phyloP scores from a whole-genome alignment of 2,113 vertebrate species.

The Tetrao urogallus region DNA sequence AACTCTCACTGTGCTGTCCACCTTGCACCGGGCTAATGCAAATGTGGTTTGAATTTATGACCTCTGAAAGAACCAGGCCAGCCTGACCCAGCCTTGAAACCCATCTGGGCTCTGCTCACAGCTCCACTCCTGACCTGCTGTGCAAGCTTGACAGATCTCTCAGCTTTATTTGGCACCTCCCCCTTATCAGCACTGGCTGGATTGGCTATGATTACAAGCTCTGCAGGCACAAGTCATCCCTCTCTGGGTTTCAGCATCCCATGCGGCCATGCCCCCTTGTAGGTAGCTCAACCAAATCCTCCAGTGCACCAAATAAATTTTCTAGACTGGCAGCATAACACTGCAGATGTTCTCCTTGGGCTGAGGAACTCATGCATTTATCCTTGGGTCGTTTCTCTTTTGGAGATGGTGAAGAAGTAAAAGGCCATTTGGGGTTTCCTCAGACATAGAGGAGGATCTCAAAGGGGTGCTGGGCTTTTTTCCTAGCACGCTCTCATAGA shows the following conservation, averaged over 20 bases:
- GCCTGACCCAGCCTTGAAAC: not conserved
- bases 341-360: not conserved
- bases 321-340: not conserved
- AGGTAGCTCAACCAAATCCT: not conserved
- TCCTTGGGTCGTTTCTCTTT: not conserved
- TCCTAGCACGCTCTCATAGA: not conserved
- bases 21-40: not conserved
- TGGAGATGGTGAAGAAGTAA: not conserved
- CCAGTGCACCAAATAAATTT: not conserved
- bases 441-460: not conserved
- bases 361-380: not conserved
- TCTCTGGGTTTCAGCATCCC: fast-evolving
- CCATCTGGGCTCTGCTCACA: not conserved
- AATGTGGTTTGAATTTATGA: not conserved
- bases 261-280: fast-evolving
- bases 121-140: not conserved
- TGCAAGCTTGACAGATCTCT: not conserved
- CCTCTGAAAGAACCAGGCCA: not conserved
- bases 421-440: not conserved
- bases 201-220: fast-evolving
- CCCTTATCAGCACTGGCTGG: not conserved
- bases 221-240: not conserved
- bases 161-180: not conserved
- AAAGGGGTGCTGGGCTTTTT: not conserved
- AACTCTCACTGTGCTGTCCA: not conserved